Conservation (phyloP, 2,888 invertebrate genomes). For the Magallana nippona region DNA sequence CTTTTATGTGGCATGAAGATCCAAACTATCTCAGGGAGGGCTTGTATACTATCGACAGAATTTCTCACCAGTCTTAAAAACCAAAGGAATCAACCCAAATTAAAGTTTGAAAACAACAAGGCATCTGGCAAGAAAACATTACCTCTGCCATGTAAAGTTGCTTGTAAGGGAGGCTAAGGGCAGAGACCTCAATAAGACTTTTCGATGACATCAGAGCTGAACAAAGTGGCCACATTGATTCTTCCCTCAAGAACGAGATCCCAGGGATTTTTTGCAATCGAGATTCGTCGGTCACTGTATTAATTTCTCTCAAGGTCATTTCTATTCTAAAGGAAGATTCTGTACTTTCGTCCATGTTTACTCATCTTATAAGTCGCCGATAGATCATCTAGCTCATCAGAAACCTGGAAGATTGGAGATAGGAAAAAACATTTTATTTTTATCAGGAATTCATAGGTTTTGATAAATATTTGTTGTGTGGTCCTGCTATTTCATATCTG, state of each 20-base stretch:
- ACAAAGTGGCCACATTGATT: conserved; percentile 31
- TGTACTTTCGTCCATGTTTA: conserved; percentile 1
- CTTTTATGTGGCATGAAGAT: conserved; percentile 13
- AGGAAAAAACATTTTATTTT: neutral
- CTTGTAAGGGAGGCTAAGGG: conserved; percentile 1
- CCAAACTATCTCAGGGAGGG: neutral
- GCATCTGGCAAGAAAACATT: conserved; percentile 28
- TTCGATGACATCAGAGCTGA: conserved; percentile 4
- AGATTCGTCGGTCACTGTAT: conserved; percentile 19
- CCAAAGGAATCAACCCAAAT: conserved; percentile 13
- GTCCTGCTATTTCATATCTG: conserved; percentile 27
- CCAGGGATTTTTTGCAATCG: neutral
- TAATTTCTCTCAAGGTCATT: conserved; percentile 2
- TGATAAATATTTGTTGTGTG: conserved; percentile 17
- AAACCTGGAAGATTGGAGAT: neutral
- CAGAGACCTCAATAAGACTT: neutral
- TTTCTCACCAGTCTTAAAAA: conserved; percentile 16
- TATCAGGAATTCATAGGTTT: conserved; percentile 12
- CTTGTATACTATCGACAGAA: neutral
- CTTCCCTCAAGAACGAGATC: neutral
- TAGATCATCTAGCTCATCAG: neutral
- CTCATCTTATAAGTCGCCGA: neutral
- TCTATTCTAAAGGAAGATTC: neutral
- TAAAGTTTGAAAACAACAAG: conserved; percentile 31
- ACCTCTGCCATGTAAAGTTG: conserved; percentile 16